Percentiles rank a stretch among this genome's conserved stretches.
Evolutionary conservation across 2,113 vertebrate species (phyloP).

Genomic region (Trichechus manatus): DNA sequence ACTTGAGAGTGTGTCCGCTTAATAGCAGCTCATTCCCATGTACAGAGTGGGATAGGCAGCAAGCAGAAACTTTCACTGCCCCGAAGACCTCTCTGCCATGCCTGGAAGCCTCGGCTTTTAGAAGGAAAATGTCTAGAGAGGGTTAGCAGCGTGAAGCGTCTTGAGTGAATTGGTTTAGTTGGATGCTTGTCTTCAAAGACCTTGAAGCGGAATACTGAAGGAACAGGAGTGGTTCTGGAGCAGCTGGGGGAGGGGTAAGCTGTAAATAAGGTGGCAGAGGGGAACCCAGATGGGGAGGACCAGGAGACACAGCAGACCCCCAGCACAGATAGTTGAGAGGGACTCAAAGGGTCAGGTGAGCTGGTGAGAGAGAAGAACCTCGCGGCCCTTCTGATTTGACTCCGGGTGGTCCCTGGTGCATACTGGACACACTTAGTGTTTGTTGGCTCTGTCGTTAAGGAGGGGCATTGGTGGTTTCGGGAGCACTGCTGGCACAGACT

Average conservation of each 20-base stretch:
- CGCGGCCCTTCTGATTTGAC: not conserved
- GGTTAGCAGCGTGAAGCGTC: not conserved
- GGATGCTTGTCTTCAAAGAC: constrained; percentile 4
- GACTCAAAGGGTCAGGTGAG: not conserved
- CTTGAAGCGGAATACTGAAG: not conserved
- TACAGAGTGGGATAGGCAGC: not conserved
- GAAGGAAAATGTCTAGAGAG: not conserved
- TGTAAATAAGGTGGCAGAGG: not conserved
- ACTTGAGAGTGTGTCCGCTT: not conserved
- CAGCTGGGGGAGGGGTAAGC: not conserved
- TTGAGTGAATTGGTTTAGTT: constrained; percentile 37
- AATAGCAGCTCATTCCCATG: not conserved
- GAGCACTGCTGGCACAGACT: too few relatives aligned
- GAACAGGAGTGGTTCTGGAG: not conserved
- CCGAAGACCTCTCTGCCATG: not conserved
- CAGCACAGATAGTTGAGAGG: not conserved
- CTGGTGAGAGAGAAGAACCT: not conserved
- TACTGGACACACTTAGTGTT: not conserved
- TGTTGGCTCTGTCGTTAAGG: not conserved
- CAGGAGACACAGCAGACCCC: too few relatives aligned
- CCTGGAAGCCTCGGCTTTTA: not conserved
- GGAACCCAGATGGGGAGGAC: not conserved
- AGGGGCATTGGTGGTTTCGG: too few relatives aligned
- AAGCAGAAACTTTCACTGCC: not conserved
- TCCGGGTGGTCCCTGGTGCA: not conserved